Evolutionary conservation across 2,113 vertebrate species (phyloP).

Genomic region (Cisticola juncidis): DNA sequence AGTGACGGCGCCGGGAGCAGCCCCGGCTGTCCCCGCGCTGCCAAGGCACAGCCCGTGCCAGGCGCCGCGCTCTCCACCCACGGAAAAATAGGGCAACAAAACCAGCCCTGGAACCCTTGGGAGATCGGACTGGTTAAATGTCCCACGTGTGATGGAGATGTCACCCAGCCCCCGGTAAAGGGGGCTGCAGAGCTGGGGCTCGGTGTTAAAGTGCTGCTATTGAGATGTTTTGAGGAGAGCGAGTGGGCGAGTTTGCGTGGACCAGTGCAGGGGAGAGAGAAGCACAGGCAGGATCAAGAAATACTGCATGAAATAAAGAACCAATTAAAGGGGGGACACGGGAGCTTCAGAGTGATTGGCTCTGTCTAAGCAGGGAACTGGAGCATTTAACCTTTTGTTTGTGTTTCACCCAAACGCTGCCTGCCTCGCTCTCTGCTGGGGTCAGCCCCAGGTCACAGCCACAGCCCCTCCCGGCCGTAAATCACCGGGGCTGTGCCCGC

Average conservation of each 20-base stretch:
- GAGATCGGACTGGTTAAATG: not conserved
- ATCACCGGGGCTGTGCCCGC: conserved; percentile 60
- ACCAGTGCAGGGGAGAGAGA: not conserved
- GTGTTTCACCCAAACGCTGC: conserved; percentile 79
- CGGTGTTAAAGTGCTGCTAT: not conserved
- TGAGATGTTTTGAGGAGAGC: not conserved
- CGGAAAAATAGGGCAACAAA: not conserved
- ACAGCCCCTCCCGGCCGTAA: conserved; percentile 74
- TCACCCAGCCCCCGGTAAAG: not conserved
- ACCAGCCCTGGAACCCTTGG: not conserved
- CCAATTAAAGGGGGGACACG: not conserved
- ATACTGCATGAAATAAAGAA: conserved; percentile 4
- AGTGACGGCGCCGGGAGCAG: not conserved
- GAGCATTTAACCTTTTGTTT: conserved; percentile 78
- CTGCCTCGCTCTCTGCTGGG: conserved; percentile 74
- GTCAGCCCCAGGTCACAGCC: conserved; percentile 83
- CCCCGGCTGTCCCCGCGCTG: not conserved
- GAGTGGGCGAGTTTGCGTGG: not conserved
- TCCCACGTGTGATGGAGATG: not conserved
- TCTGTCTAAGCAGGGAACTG: conserved; percentile 58
- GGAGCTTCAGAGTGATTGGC: conserved; percentile 70
- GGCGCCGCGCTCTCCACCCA: not conserved
- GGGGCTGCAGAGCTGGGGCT: not conserved
- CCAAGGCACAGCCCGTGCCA: not conserved
- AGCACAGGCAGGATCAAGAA: not conserved